Conservation (phyloP, 1,140 invertebrate genomes). For the Penaeus japonicus region DNA sequence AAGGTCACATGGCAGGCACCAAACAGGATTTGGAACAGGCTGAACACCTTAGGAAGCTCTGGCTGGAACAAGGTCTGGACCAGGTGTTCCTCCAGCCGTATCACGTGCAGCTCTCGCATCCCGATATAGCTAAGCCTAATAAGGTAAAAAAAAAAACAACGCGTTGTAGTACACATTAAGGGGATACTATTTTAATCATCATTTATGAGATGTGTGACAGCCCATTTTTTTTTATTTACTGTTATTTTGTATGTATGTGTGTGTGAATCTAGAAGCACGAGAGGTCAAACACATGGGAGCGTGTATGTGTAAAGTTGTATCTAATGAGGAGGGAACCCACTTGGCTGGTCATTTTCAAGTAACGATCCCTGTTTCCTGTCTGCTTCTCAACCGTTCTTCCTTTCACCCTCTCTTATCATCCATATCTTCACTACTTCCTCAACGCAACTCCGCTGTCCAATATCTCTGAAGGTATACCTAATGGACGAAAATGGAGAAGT, state of each 20-base stretch:
- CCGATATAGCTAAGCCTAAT: slow-evolving; percentile 49
- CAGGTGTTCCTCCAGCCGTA: slow-evolving; percentile 52
- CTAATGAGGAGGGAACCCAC: too few relatives aligned
- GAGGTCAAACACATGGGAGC: background rate
- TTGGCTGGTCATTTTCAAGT: too few relatives aligned
- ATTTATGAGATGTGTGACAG: background rate
- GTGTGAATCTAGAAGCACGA: background rate
- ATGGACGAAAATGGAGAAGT: slow-evolving; percentile 40
- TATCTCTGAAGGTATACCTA: slow-evolving; percentile 33
- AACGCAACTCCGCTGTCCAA: background rate
- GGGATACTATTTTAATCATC: background rate
- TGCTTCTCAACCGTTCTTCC: too few relatives aligned
- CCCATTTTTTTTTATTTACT: background rate
- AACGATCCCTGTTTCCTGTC: too few relatives aligned
- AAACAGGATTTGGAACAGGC: slow-evolving; percentile 54
- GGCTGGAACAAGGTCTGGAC: slow-evolving; percentile 52
- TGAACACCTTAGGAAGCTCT: slow-evolving; percentile 42
- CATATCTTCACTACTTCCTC: background rate
- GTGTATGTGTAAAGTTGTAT: background rate
- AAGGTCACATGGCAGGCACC: slow-evolving; percentile 55
- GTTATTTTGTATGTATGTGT: background rate
- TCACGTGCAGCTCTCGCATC: slow-evolving; percentile 55
- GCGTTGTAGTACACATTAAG: too few relatives aligned
- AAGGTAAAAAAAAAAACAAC: slow-evolving; percentile 17
- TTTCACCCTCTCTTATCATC: too few relatives aligned